A percentile compares a stretch with the other conserved stretches of the same genome.
Conservation (phyloP, 2,797 vertebrate genomes). For the Odontamblyopus rebecca region DNA sequence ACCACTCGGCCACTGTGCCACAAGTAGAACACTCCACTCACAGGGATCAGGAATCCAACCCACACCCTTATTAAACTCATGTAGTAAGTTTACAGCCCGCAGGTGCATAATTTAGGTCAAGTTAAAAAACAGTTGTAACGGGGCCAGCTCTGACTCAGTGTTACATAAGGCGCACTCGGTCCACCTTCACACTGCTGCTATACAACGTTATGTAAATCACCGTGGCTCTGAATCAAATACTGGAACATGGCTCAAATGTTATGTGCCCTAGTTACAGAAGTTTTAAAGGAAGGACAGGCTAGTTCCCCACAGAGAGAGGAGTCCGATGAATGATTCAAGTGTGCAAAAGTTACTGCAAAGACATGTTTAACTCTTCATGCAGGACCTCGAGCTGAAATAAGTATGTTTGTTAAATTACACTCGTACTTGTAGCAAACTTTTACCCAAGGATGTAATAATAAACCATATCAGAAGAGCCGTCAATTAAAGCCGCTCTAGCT, state of each 20-base stretch:
- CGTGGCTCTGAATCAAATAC: slow-evolving; percentile 37
- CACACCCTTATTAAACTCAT: neutral
- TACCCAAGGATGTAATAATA: too few relatives aligned
- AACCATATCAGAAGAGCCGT: too few relatives aligned
- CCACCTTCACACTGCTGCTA: slow-evolving; percentile 28
- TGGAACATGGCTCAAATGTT: slow-evolving; percentile 24
- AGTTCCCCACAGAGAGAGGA: neutral
- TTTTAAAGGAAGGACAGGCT: neutral
- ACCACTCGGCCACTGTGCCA: neutral
- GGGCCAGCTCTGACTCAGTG: slow-evolving; percentile 6
- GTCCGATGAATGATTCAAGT: neutral
- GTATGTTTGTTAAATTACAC: too few relatives aligned
- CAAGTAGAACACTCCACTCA: neutral
- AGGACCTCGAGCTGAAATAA: neutral
- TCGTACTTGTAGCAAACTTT: too few relatives aligned
- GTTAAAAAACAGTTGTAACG: neutral
- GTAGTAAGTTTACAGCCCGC: neutral
- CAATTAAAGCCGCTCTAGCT: too few relatives aligned
- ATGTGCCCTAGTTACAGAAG: slow-evolving; percentile 22
- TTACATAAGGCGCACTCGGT: slow-evolving; percentile 22
- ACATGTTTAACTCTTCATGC: neutral
- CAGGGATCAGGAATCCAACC: neutral
- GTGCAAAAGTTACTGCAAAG: neutral
- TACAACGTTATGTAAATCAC: slow-evolving; percentile 48
- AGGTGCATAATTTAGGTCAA: slow-evolving; percentile 4